A percentile compares a stretch with the other conserved stretches of the same genome.
phyloP scores from a whole-genome alignment of 2,888 invertebrate species.

The Xestia rhomboidea region DNA sequence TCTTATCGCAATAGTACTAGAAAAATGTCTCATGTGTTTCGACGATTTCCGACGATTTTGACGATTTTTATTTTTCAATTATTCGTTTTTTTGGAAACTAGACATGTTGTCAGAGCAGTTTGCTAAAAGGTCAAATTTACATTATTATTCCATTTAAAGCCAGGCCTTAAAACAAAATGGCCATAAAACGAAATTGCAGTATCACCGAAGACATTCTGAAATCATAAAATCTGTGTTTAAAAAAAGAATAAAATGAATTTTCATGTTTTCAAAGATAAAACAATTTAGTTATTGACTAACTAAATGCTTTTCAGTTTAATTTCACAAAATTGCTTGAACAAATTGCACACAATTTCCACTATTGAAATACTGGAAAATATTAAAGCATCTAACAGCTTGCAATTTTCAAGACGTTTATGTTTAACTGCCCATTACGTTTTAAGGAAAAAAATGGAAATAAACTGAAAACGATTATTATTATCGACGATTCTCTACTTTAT shows the following conservation, averaged over 20 bases:
- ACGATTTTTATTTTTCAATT: not conserved
- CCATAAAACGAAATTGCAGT: not conserved
- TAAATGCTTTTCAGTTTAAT: not conserved
- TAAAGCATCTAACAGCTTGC: constrained; percentile 21
- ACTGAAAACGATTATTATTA: constrained; percentile 35
- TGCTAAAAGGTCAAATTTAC: not conserved
- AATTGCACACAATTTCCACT: not conserved
- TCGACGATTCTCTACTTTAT: constrained; percentile 48
- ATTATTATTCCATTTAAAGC: not conserved
- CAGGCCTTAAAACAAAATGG: not conserved
- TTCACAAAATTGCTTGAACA: not conserved
- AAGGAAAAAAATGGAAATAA: constrained; percentile 33
- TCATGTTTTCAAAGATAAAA: not conserved
- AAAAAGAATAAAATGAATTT: not conserved
- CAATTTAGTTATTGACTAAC: not conserved
- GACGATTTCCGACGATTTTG: too few species aligned
- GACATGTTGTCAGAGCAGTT: not conserved
- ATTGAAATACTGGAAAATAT: constrained; percentile 29
- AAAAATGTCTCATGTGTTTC: not conserved
- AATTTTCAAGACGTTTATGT: constrained; percentile 38
- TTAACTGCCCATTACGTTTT: constrained; percentile 37
- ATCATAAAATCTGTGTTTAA: not conserved
- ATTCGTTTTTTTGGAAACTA: not conserved
- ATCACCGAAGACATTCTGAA: not conserved
- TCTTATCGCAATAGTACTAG: not conserved